Conservation (phyloP, 1,140 invertebrate genomes). For the Leptinotarsa undecemlineata region DNA sequence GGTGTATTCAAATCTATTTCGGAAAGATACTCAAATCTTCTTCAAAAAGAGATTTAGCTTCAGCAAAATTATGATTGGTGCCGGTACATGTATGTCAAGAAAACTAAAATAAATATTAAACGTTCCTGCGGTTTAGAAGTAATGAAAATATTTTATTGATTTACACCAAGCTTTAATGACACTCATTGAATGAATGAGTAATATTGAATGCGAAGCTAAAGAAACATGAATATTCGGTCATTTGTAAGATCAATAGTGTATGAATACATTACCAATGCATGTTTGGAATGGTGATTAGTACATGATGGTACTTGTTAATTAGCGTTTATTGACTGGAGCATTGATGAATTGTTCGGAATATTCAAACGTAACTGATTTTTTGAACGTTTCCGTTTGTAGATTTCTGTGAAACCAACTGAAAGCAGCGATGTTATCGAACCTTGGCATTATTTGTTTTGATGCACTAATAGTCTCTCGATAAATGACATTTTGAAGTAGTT, state of each 20-base stretch:
- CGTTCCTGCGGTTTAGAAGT: neutral
- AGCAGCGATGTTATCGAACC: no score
- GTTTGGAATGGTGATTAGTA: slow-evolving; percentile 5
- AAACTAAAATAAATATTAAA: neutral
- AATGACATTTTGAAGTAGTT: no score
- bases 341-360: neutral
- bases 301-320: neutral
- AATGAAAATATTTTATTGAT: slow-evolving; percentile 4
- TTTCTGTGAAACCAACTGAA: no score
- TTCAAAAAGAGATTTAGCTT: no score
- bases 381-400: no score
- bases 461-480: no score
- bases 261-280: slow-evolving; percentile 1
- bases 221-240: slow-evolving; percentile 8
- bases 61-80: no score
- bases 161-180: neutral
- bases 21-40: no score
- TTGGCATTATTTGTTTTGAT: no score
- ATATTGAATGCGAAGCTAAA: neutral
- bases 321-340: neutral
- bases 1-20: no score
- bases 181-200: slow-evolving; percentile 6
- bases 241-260: slow-evolving; percentile 8
- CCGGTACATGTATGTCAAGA: neutral
- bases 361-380: no score